Conservation (phyloP, 2,797 vertebrate species). For the Gambelia wislizenii region DNA sequence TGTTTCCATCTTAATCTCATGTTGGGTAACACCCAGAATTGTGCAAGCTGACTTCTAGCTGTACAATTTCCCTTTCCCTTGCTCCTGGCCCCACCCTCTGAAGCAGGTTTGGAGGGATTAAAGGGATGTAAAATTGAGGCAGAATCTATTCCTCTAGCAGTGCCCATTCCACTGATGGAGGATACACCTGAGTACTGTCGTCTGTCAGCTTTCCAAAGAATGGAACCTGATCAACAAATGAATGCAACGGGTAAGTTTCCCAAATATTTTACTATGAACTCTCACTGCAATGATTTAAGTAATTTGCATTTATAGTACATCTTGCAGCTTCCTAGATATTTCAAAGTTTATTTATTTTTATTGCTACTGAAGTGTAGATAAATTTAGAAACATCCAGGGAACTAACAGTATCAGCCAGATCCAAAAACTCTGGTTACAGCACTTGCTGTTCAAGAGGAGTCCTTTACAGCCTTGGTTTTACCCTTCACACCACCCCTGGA, state of each 20-base stretch:
- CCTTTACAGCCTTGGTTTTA: neutral
- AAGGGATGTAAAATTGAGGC: neutral
- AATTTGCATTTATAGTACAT: neutral
- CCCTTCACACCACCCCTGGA: neutral
- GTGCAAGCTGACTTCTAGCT: neutral
- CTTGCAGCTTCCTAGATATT: neutral
- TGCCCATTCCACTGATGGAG: neutral
- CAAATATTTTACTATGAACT: conserved; percentile 21
- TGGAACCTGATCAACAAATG: conserved; percentile 8
- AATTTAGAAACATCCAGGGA: neutral
- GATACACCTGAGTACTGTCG: neutral
- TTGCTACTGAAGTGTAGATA: neutral
- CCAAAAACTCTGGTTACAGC: neutral
- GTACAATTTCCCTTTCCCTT: neutral
- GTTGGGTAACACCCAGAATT: neutral
- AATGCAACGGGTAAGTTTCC: neutral
- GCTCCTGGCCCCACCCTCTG: too few species aligned
- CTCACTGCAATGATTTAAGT: neutral
- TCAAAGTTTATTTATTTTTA: neutral
- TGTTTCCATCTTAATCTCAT: neutral
- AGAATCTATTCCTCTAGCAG: neutral
- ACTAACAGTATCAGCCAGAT: neutral
- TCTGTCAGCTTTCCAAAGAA: conserved; percentile 10
- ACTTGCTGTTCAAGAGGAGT: neutral
- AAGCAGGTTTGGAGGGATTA: neutral